These are phyloP conservation scores for Drosophila stalkeri DNA, from an alignment of 2,888 invertebrate genomes.

Conservation along the genomic window DNA sequence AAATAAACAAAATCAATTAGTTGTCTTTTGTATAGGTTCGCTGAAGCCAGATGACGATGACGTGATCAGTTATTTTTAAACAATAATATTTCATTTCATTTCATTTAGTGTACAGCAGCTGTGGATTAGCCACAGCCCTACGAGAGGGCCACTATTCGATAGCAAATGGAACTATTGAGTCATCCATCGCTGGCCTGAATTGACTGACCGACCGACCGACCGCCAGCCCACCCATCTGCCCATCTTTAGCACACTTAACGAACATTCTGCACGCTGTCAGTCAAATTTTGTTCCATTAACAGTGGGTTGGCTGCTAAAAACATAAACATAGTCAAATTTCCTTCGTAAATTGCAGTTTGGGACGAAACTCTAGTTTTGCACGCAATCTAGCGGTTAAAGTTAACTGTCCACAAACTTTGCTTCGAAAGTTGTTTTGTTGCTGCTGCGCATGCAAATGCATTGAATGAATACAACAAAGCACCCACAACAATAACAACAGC, in stretches of 20 bases:
- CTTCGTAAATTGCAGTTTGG: constrained; percentile 15
- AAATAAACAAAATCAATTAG: constrained; percentile 49
- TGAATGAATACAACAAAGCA: constrained; percentile 19
- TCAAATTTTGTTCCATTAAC: constrained; percentile 30
- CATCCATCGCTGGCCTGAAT: constrained; percentile 32
- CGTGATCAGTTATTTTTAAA: constrained; percentile 63
- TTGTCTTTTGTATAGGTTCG: constrained; percentile 37
- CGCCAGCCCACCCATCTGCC: background rate
- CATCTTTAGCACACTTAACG: background rate
- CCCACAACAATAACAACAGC: constrained; percentile 17
- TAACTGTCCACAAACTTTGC: constrained; percentile 24
- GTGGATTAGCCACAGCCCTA: constrained; percentile 28
- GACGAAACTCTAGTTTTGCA: constrained; percentile 28
- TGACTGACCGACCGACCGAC: background rate
- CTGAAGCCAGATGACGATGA: constrained; percentile 59
- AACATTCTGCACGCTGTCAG: constrained; percentile 24
- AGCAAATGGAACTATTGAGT: constrained; percentile 46
- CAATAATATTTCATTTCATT: constrained; percentile 27
- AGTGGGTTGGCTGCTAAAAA: constrained; percentile 2
- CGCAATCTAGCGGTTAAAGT: constrained; percentile 34
- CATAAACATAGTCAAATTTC: constrained; percentile 12
- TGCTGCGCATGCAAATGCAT: constrained; percentile 49
- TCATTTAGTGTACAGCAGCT: constrained; percentile 29
- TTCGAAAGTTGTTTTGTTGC: constrained; percentile 31
- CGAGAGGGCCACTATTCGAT: constrained; percentile 30